Percentiles rank a stretch among this genome's conserved stretches.
These are phyloP conservation scores for Loxodonta africana DNA, from an alignment of 2,113 vertebrate species.

Conservation along the genomic window DNA sequence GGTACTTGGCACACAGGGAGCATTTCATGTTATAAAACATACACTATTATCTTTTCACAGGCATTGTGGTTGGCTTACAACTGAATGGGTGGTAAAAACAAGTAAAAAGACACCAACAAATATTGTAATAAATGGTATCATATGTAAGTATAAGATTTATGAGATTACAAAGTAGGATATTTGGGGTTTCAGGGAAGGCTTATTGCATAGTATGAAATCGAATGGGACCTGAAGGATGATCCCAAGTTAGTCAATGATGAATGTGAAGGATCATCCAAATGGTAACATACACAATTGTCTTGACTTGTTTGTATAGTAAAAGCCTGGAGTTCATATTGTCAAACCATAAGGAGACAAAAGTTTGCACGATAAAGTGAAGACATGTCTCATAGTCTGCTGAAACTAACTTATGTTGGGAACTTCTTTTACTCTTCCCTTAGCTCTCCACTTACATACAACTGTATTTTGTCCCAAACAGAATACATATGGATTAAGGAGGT, in stretches of 20 bases:
- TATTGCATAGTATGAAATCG: neutral
- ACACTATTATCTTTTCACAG: neutral
- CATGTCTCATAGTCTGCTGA: neutral
- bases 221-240: neutral
- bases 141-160: neutral
- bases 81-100: neutral
- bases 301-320: neutral
- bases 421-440: neutral
- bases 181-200: neutral
- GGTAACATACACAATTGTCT: neutral
- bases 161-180: neutral
- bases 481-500: neutral
- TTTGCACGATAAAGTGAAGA: neutral
- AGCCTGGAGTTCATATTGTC: neutral
- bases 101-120: neutral
- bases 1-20: neutral
- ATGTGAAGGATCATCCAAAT: neutral
- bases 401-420: neutral
- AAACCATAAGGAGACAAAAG: neutral
- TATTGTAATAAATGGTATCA: neutral
- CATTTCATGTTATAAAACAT: neutral
- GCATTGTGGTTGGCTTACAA: neutral
- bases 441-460: neutral
- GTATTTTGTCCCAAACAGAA: neutral
- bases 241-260: neutral